phyloP scores from a whole-genome alignment of 2,113 vertebrate species.

The Accipiter virgatus region DNA sequence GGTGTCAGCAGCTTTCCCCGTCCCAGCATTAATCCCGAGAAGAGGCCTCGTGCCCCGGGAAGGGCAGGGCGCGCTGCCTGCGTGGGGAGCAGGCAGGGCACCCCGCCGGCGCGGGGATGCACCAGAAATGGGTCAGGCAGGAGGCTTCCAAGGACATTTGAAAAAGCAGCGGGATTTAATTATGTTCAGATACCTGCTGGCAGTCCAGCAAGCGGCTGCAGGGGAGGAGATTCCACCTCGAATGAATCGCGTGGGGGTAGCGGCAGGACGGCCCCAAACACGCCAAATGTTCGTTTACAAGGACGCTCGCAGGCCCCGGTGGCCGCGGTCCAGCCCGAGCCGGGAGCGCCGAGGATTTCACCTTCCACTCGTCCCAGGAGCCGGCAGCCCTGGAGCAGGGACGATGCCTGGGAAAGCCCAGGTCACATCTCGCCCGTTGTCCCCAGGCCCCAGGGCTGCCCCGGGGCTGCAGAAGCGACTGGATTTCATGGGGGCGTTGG shows the following conservation, averaged over 20 bases:
- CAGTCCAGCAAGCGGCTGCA: neutral
- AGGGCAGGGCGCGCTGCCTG: neutral
- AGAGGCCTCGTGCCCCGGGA: neutral
- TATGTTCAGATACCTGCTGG: neutral
- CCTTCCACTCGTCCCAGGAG: neutral
- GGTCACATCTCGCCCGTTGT: accelerated
- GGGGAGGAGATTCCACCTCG: neutral
- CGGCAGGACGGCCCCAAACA: accelerated
- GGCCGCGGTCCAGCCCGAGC: accelerated
- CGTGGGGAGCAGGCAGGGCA: neutral
- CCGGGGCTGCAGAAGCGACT: neutral
- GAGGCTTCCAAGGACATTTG: neutral
- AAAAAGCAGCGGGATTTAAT: neutral
- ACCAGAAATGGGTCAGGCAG: neutral
- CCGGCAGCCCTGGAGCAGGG: neutral
- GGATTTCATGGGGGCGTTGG: accelerated
- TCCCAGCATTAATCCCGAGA: neutral
- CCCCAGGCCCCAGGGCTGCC: neutral
- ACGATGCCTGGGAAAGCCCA: neutral
- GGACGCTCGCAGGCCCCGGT: accelerated
- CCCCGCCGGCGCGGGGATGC: neutral
- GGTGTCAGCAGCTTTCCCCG: neutral
- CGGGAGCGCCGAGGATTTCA: accelerated
- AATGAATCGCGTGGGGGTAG: accelerated
- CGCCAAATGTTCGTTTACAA: accelerated